Base-by-base conservation (phyloP, 2,888 invertebrate genomes). In the Piscicola geometra region DNA sequence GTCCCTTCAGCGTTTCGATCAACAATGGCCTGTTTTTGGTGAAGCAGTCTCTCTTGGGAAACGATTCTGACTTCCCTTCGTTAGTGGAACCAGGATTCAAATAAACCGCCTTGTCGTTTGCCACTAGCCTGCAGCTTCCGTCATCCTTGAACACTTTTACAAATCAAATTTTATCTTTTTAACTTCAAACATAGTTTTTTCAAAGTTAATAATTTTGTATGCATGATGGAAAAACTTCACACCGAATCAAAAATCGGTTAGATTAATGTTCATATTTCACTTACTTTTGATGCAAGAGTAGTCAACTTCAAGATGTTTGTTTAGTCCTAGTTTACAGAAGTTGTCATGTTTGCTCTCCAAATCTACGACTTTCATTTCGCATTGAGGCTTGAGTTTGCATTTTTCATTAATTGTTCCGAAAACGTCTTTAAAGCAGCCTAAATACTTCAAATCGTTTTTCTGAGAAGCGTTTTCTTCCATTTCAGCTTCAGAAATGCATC, bases 401-500 rank as follows among this genome's bases (percentile, higher is more conserved):
- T 73, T 36, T 41, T 52, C 25, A 18, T 60, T 35, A 2, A 76
- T 15, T 35, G 64, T 25, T 1, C 9, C 5, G 1, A 56, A 21
- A 18, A 76, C 73, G 72, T 76, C 76, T 50, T 74, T 50, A 3
- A 32, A 66, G n/a, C 76, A 76, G 30, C 73, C 76, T n/a, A 76
- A 50, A 15, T 35, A 52, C 32, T 71, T 41, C 9, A 50, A 50
- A 28, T 76, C 76, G 15, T 71, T 50, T 28, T 28, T 33, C 12
- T 35, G 32, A 1, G 36, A n/a, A 64, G 64, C 70, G 36, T 60
- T n/a, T 3, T 21, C 18, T 35, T 60, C 25, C 76, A 71, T 32
- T 30, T 71, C 66, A n/a, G 25, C 66, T n/a, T 71, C 66, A 28
- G 71, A 76, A 47, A 41, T 70, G 0, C 76, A 71, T 1, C 52